Percentiles rank a stretch among this genome's conserved stretches.
These are phyloP conservation scores for Pipistrellus pipistrellus DNA, from an alignment of 2,797 vertebrate genomes.

Conservation along the genomic window DNA sequence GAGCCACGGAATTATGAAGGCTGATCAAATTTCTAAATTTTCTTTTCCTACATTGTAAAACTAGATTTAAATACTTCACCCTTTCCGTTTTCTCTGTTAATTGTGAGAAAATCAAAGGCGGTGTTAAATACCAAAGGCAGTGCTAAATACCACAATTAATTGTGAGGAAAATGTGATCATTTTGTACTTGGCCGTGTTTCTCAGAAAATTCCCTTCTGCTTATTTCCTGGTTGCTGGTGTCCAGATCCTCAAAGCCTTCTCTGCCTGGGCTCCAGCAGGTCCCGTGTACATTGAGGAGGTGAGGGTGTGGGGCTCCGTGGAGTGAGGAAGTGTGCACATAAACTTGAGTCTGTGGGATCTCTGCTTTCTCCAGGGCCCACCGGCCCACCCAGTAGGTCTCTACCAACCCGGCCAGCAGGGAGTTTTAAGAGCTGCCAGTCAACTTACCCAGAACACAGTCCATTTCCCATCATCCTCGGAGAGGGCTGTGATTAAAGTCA, in stretches of 20 bases:
- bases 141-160: background rate
- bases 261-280: background rate
- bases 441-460: background rate
- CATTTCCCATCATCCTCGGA: conserved; percentile 39
- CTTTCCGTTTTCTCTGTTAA: background rate
- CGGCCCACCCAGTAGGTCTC: background rate
- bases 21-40: background rate
- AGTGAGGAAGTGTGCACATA: background rate
- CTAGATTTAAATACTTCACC: background rate
- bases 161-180: background rate
- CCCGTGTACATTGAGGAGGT: background rate
- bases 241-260: background rate
- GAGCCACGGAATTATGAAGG: background rate
- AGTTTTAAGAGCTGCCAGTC: conserved; percentile 6
- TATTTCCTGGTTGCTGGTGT: background rate
- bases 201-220: background rate
- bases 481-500: conserved; percentile 37
- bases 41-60: conserved; percentile 8
- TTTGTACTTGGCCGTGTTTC: background rate
- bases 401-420: background rate
- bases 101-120: background rate
- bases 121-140: no score
- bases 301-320: background rate
- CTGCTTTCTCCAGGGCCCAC: background rate
- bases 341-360: background rate